Evolutionary conservation across 2,888 invertebrate genomes (phyloP).

Genomic region (Drosophila emarginata): DNA sequence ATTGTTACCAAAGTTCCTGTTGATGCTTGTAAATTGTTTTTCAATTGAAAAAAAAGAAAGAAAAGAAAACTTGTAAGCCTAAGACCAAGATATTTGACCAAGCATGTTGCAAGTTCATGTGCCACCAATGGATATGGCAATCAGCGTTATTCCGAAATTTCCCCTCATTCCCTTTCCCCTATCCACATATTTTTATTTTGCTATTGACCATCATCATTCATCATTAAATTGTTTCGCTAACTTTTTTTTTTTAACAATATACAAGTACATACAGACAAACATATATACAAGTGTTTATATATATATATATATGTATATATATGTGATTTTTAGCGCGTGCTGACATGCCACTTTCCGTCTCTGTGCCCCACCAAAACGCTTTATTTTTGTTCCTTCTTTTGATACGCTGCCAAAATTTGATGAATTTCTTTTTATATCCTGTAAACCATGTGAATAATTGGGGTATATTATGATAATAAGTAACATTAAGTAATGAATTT

Average conservation of each 20-base stretch:
- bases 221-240: constrained; percentile 77
- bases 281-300: background rate
- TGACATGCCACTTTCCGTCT: constrained; percentile 67
- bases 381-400: constrained; percentile 39
- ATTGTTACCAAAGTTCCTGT: background rate
- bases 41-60: constrained; percentile 59
- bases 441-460: background rate
- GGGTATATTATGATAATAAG: background rate
- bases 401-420: constrained; percentile 73
- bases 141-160: background rate
- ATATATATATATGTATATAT: background rate
- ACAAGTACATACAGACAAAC: background rate
- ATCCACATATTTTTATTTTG: constrained; percentile 35
- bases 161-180: background rate
- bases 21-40: constrained; percentile 49
- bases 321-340: constrained; percentile 42
- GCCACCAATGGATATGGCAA: constrained; percentile 23
- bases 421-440: constrained; percentile 68
- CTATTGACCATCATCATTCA: constrained; percentile 76
- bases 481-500: no score
- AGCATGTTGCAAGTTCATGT: constrained; percentile 60
- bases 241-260: constrained; percentile 69
- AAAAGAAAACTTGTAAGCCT: constrained; percentile 8
- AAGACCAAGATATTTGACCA: constrained; percentile 40
- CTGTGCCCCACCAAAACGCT: background rate